These are phyloP conservation scores for Sisyra terminalis DNA, from an alignment of 2,888 invertebrate species.

Conservation along the genomic window DNA sequence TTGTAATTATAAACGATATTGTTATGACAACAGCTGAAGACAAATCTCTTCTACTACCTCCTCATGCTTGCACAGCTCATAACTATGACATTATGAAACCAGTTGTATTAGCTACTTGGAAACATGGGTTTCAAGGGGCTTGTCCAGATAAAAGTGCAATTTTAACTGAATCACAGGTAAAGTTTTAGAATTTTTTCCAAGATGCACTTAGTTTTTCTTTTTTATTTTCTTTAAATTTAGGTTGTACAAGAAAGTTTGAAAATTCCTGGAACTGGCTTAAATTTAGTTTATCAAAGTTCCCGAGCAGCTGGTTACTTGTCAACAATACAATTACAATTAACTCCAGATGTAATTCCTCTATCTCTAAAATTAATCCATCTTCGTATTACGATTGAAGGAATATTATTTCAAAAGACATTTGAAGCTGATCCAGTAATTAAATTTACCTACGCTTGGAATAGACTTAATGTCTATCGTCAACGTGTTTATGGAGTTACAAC, in stretches of 20 bases:
- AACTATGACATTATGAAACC: conserved; percentile 90
- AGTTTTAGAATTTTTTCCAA: not conserved
- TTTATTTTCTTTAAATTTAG: conserved; percentile 21
- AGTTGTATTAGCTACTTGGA: conserved; percentile 85
- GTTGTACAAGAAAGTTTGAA: conserved; percentile 90
- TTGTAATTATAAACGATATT: conserved; percentile 84
- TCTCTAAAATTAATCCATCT: conserved; percentile 78
- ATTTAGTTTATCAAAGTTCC: conserved; percentile 92
- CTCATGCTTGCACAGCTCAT: conserved; percentile 71
- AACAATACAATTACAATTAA: conserved; percentile 80
- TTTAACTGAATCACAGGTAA: conserved; percentile 68
- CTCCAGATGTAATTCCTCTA: conserved; percentile 67
- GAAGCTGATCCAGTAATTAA: conserved; percentile 95
- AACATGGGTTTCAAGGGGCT: conserved; percentile 89
- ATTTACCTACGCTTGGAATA: conserved; percentile 95
- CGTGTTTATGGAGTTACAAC: conserved; percentile 93
- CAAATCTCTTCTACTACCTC: conserved; percentile 42
- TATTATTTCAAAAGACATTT: conserved; percentile 79
- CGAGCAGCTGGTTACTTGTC: conserved; percentile 85
- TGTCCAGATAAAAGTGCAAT: conserved; percentile 85
- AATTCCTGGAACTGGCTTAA: conserved; percentile 88
- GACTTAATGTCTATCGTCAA: conserved; percentile 89
- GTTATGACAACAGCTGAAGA: conserved; percentile 75
- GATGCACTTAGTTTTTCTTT: not conserved
- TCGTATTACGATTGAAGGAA: conserved; percentile 86